A percentile compares a stretch with the other conserved stretches of the same genome.
These are phyloP conservation scores for Spatulosminthurus flaviceps DNA, from an alignment of 2,888 invertebrate genomes.

Conservation along the genomic window DNA sequence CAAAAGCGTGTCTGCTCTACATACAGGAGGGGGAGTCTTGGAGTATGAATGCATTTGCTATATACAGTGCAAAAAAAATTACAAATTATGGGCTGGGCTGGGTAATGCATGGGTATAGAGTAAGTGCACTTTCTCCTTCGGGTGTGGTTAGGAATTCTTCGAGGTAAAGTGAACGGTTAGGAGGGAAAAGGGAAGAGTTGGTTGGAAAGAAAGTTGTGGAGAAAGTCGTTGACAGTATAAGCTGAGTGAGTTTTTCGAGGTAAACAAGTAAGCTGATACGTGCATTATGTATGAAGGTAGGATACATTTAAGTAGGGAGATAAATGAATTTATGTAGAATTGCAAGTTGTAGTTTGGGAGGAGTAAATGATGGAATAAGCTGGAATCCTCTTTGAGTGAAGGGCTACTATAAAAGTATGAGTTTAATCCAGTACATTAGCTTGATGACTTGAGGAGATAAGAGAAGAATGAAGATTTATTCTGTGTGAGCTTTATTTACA, in stretches of 20 bases:
- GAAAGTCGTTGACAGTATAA: slow-evolving; percentile 26
- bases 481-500: slow-evolving; percentile 52
- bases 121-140: neutral
- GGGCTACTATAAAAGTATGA: neutral
- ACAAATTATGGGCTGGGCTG: neutral
- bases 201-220: slow-evolving; percentile 18
- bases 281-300: neutral
- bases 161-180: neutral
- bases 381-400: neutral
- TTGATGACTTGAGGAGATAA: slow-evolving; percentile 51
- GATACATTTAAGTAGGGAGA: neutral
- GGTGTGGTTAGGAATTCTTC: neutral
- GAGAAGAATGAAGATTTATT: slow-evolving; percentile 51
- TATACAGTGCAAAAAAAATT: too few relatives aligned
- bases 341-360: slow-evolving; percentile 5
- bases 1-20: too few relatives aligned
- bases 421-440: slow-evolving; percentile 50
- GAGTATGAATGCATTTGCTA: too few relatives aligned
- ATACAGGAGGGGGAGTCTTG: too few relatives aligned
- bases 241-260: neutral
- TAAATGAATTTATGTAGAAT: neutral
- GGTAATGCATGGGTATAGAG: neutral
- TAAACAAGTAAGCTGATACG: neutral
- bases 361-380: neutral
- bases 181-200: neutral